Conservation (phyloP, 2,113 vertebrate species). For the Hyperoodon ampullatus region DNA sequence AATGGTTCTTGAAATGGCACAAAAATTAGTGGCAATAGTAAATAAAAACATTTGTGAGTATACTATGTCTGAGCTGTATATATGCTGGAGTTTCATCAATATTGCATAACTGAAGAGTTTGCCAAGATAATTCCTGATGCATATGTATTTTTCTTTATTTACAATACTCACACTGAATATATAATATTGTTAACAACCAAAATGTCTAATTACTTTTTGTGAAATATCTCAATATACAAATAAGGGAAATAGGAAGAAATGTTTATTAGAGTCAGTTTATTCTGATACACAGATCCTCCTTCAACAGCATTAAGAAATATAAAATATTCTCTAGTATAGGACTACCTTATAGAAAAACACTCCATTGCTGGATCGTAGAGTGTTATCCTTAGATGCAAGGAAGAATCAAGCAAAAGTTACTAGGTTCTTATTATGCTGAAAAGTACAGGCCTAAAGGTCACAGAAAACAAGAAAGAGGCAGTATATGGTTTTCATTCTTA, state of each 20-base stretch:
- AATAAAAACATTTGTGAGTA: constrained; percentile 10
- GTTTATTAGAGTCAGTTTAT: neutral
- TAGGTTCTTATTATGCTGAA: neutral
- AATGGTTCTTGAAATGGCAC: neutral
- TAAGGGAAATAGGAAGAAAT: neutral
- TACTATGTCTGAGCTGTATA: neutral
- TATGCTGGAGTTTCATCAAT: neutral
- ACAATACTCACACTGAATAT: neutral
- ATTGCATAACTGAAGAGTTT: neutral
- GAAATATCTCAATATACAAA: neutral
- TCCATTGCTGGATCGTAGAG: neutral
- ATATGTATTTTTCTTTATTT: neutral
- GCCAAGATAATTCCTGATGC: neutral
- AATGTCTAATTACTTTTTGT: neutral
- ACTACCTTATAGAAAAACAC: neutral
- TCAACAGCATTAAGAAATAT: neutral
- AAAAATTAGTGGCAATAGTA: neutral
- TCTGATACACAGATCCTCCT: neutral
- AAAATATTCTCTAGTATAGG: neutral
- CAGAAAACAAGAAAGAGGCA: neutral
- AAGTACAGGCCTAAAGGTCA: neutral
- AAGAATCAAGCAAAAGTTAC: neutral
- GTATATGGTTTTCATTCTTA: neutral
- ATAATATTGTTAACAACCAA: neutral
- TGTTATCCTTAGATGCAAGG: neutral